These are phyloP conservation scores for Trematomus bernacchii DNA, from an alignment of 2,797 vertebrate species.

Conservation along the genomic window DNA sequence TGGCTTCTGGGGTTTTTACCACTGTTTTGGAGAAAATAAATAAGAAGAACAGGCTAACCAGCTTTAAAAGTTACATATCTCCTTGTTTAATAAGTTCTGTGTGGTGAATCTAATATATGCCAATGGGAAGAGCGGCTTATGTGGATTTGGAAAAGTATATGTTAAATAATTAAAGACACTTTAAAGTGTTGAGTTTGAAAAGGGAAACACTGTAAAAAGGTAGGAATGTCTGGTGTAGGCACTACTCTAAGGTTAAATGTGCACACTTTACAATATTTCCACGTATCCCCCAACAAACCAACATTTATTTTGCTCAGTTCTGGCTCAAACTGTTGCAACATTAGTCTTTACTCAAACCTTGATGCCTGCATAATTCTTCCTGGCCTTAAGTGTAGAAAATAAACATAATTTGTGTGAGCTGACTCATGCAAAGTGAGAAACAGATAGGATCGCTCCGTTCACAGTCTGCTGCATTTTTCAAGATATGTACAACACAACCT, in stretches of 20 bases:
- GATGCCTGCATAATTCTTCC: neutral
- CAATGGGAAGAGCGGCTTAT: too few relatives aligned
- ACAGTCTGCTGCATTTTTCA: conserved; percentile 60
- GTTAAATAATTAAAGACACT: too few relatives aligned
- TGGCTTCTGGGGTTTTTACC: too few relatives aligned
- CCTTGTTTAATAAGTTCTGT: too few relatives aligned
- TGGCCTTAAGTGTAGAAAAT: conserved; percentile 29
- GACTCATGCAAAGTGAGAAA: conserved; percentile 46
- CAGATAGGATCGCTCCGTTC: conserved; percentile 57
- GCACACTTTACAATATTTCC: neutral
- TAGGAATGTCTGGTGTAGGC: neutral
- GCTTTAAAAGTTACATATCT: too few relatives aligned
- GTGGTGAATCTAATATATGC: too few relatives aligned
- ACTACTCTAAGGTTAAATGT: neutral
- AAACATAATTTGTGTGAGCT: conserved; percentile 27
- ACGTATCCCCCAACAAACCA: conserved; percentile 6
- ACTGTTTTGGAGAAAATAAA: too few relatives aligned
- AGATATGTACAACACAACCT: conserved; percentile 40
- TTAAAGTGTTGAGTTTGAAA: too few relatives aligned
- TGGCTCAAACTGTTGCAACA: neutral
- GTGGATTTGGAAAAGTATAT: too few relatives aligned
- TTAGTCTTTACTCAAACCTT: neutral
- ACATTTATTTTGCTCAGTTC: conserved; percentile 4
- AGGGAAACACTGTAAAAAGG: too few relatives aligned
- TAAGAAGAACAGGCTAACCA: too few relatives aligned